phyloP scores from a whole-genome alignment of 1,140 invertebrate genomes.

The Mactra quadrangularis region DNA sequence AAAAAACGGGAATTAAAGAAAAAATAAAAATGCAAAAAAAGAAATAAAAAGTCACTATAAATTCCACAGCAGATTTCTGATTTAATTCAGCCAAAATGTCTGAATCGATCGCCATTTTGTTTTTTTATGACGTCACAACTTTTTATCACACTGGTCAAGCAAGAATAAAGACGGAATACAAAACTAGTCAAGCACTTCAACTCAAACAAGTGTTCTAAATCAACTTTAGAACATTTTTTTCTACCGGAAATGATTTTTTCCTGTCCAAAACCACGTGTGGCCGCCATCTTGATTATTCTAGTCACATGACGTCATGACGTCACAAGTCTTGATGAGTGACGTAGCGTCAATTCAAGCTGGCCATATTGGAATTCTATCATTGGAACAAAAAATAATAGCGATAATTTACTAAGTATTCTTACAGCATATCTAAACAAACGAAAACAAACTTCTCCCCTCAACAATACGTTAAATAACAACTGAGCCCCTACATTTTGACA shows the following conservation, averaged over 20 bases:
- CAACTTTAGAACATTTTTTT: constrained; percentile 46
- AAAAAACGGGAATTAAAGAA: constrained; percentile 61
- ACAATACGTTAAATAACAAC: too few relatives aligned
- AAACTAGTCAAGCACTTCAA: constrained; percentile 61
- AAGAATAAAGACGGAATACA: constrained; percentile 47
- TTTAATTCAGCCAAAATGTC: constrained; percentile 37
- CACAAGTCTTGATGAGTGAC: constrained; percentile 7
- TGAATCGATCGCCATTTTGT: constrained; percentile 8
- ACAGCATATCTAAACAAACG: too few relatives aligned
- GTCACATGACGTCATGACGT: constrained; percentile 51
- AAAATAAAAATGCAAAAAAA: constrained; percentile 41
- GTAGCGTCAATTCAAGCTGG: constrained; percentile 37
- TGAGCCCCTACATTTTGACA: too few relatives aligned
- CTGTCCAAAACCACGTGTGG: constrained; percentile 34
- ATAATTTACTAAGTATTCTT: not conserved
- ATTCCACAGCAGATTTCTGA: constrained; percentile 43
- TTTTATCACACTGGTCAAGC: constrained; percentile 52
- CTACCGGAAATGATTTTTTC: constrained; percentile 38
- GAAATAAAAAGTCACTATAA: constrained; percentile 57
- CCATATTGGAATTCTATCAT: constrained; percentile 47
- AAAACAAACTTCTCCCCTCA: too few relatives aligned
- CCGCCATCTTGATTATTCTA: constrained; percentile 57
- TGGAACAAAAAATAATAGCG: constrained; percentile 25
- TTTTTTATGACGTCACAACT: constrained; percentile 38
- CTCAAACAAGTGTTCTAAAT: constrained; percentile 56